phyloP scores from a whole-genome alignment of 2,797 vertebrate species.

The Chaenodraco wilsoni region DNA sequence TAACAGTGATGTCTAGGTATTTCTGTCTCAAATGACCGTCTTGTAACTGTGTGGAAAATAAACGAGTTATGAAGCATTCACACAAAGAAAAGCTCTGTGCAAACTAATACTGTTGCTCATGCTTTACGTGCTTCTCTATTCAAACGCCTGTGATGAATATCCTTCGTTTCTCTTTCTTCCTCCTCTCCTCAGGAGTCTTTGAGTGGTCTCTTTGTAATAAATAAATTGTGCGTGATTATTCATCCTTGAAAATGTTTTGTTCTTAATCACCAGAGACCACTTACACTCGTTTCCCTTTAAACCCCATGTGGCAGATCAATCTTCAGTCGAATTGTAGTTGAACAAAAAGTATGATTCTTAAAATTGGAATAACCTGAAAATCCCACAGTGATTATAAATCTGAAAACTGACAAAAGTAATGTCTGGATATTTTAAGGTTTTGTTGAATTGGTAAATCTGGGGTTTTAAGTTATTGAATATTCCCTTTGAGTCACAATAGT shows the following conservation, averaged over 20 bases:
- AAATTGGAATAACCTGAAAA: background rate
- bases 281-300: constrained; percentile 5
- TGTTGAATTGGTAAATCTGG: background rate
- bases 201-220: constrained; percentile 31
- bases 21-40: constrained; percentile 53
- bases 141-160: constrained; percentile 52
- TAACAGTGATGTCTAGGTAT: constrained; percentile 40
- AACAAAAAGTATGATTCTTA: background rate
- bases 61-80: constrained; percentile 46
- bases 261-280: constrained; percentile 24
- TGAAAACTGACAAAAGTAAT: background rate
- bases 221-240: constrained; percentile 43
- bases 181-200: constrained; percentile 15
- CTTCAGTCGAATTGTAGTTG: background rate
- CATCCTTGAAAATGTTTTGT: constrained; percentile 41
- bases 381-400: background rate
- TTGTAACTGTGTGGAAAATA: constrained; percentile 43
- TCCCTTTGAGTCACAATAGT: background rate
- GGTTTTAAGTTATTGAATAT: background rate
- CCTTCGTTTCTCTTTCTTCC: constrained; percentile 19
- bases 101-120: constrained; percentile 40
- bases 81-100: constrained; percentile 47
- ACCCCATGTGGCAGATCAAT: constrained; percentile 4
- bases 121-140: constrained; percentile 52
- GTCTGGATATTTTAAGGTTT: background rate